Percentiles rank a stretch among this genome's conserved stretches.
Conservation (phyloP, 1,140 invertebrate genomes). For the Leucophenga varia region DNA sequence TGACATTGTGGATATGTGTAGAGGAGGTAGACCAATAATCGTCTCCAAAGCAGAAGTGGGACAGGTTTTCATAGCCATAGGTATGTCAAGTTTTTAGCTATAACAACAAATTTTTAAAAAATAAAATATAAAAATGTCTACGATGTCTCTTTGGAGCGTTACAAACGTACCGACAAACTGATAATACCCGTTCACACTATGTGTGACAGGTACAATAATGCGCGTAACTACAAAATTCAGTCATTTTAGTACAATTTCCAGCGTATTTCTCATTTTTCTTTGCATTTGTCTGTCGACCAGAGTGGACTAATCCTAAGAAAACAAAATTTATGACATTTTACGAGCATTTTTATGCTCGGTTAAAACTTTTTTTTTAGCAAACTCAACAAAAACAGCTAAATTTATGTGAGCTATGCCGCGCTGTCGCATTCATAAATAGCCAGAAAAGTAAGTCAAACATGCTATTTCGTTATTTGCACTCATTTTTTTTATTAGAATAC, state of each 20-base stretch:
- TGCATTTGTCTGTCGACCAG: slow-evolving; percentile 18
- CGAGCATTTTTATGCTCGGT: slow-evolving; percentile 39
- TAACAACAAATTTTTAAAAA: too few relatives aligned
- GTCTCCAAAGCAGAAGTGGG: too few relatives aligned
- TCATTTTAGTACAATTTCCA: slow-evolving; percentile 23
- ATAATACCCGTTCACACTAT: too few relatives aligned
- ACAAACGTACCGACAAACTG: too few relatives aligned
- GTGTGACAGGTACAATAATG: too few relatives aligned
- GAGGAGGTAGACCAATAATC: too few relatives aligned
- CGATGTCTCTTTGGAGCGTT: too few relatives aligned
- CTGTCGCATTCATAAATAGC: slow-evolving; percentile 7
- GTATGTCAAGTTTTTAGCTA: too few relatives aligned
- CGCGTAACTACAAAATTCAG: slow-evolving; percentile 17
- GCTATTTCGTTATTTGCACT: neutral
- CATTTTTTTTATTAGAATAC: slow-evolving; percentile 3
- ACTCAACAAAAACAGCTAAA: slow-evolving; percentile 28
- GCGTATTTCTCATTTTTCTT: slow-evolving; percentile 17
- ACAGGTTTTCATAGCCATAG: too few relatives aligned
- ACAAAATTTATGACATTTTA: slow-evolving; percentile 41
- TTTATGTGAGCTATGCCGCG: slow-evolving; percentile 31
- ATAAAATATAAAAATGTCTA: too few relatives aligned
- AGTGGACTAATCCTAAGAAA: slow-evolving; percentile 30
- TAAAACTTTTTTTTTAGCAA: slow-evolving; percentile 33
- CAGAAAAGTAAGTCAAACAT: slow-evolving; percentile 7
- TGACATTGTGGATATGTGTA: too few relatives aligned